Base-by-base conservation (phyloP, 1,140 invertebrate species). In the Aricia agestis region DNA sequence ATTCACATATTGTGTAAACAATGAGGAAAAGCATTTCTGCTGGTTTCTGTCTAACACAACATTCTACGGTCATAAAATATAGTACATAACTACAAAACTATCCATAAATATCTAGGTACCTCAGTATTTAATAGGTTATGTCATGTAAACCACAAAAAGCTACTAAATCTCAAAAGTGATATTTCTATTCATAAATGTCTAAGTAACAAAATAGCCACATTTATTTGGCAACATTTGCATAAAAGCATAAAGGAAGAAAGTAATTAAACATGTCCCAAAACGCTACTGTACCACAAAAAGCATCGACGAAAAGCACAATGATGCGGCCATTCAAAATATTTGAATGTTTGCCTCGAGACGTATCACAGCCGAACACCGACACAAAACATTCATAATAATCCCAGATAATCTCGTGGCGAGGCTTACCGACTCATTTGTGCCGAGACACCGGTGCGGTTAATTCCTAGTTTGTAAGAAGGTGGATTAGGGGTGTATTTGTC, bases 371-470 rank as follows among this genome's bases (percentile, higher is more conserved):
- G 81, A 84, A 73, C 80, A 80, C 77, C 71, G 78, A 76, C 76
- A 82, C 85, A 87, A 83, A 89, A 85, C 81, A 80, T 81, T 72
- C 71, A 74, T 78, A 78, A 82, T 89, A 89, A 89, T 86, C 84
- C 82, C 70, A 76, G 80, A 79, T 85, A 84, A 84, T 85, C 79
- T 83, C 87, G 83, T 82, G 83, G 81, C 74, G 67, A 76, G 78
- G 81, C 82, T 83, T 83, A 84, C 80, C 76, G 80, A 80, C 80
- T 86, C 83, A 89, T 87, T 88, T 86, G 78, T 82, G 80, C 76
- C 76, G 73, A 81, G 76, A 82, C 80, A 84, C 81, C 85, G 85
- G 78, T 75, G 79, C 70, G 75, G 82, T 87, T 84, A 82, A 80
- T 80, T 78, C 77, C 81, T 86, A 80, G 73, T 81, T 84, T 83